These are phyloP conservation scores for Petrocephalus microphthalmus DNA, from an alignment of 2,113 vertebrate species.

Conservation along the genomic window DNA sequence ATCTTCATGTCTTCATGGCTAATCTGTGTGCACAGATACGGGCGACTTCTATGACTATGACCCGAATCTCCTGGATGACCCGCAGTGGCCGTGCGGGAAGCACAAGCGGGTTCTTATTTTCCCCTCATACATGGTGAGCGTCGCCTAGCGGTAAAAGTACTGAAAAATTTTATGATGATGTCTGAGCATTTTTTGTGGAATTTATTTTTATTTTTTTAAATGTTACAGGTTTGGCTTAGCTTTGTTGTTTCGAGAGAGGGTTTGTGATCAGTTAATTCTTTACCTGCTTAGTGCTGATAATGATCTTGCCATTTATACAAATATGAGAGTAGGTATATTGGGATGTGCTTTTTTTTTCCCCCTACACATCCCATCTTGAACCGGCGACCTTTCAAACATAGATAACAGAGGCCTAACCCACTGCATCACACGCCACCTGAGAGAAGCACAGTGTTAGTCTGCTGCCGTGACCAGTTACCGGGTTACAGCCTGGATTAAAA, in stretches of 20 bases:
- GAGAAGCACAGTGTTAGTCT: neutral
- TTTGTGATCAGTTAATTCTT: neutral
- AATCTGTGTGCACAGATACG: slow-evolving; percentile 53
- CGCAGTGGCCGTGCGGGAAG: slow-evolving; percentile 78
- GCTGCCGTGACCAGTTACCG: neutral
- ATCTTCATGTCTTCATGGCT: neutral
- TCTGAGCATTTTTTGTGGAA: neutral
- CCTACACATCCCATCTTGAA: neutral
- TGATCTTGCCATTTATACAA: neutral
- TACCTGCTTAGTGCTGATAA: neutral
- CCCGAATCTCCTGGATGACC: slow-evolving; percentile 75
- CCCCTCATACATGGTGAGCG: slow-evolving; percentile 77
- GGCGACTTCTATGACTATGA: slow-evolving; percentile 70
- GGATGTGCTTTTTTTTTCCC: neutral
- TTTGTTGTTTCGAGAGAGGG: neutral
- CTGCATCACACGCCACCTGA: neutral
- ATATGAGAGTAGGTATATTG: neutral
- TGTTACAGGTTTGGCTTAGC: neutral
- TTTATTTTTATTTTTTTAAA: neutral
- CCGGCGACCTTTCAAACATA: neutral
- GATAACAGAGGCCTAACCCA: neutral
- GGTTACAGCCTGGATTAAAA: neutral
- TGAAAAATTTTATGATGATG: neutral
- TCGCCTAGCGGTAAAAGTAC: neutral
- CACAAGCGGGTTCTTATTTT: slow-evolving; percentile 78